Evolutionary conservation across 2,888 invertebrate genomes (phyloP).

Genomic region (Meganola albula): DNA sequence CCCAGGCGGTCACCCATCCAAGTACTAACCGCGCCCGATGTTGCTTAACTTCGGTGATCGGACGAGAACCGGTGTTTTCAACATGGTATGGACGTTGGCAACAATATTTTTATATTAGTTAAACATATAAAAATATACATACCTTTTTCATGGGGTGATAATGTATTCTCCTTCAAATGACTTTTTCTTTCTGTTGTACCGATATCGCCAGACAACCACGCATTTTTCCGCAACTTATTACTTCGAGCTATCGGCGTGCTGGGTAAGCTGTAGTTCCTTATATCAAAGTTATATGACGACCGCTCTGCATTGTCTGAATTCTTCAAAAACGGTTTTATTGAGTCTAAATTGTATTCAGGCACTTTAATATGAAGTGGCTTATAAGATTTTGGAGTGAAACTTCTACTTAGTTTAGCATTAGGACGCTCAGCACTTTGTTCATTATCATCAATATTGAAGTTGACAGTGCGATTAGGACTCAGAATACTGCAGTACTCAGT

Average conservation of each 20-base stretch:
- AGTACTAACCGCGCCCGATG: conserved; percentile 71
- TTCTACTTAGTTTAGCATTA: conserved; percentile 55
- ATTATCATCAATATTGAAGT: conserved; percentile 41
- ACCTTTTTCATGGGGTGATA: conserved; percentile 32
- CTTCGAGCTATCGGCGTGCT: conserved; percentile 74
- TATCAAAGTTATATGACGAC: conserved; percentile 68
- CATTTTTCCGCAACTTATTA: conserved; percentile 73
- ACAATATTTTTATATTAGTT: no score
- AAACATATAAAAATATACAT: conserved; percentile 19
- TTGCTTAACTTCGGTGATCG: conserved; percentile 74
- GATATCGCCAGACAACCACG: conserved; percentile 72
- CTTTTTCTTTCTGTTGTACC: conserved; percentile 29
- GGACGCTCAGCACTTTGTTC: conserved; percentile 44
- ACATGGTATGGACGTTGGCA: conserved; percentile 61
- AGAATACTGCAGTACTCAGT: conserved; percentile 71
- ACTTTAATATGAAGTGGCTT: conserved; percentile 69
- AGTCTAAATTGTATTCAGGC: conserved; percentile 61
- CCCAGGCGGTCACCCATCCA: no score
- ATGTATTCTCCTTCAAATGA: conserved; percentile 5
- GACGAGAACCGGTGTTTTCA: conserved; percentile 71
- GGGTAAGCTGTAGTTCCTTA: conserved; percentile 69
- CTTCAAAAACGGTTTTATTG: conserved; percentile 53
- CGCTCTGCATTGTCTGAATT: conserved; percentile 38
- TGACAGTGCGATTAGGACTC: conserved; percentile 54
- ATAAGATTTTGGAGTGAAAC: conserved; percentile 69